Conservation (phyloP, 2,797 vertebrate species). For the Sebastes diaconus region DNA sequence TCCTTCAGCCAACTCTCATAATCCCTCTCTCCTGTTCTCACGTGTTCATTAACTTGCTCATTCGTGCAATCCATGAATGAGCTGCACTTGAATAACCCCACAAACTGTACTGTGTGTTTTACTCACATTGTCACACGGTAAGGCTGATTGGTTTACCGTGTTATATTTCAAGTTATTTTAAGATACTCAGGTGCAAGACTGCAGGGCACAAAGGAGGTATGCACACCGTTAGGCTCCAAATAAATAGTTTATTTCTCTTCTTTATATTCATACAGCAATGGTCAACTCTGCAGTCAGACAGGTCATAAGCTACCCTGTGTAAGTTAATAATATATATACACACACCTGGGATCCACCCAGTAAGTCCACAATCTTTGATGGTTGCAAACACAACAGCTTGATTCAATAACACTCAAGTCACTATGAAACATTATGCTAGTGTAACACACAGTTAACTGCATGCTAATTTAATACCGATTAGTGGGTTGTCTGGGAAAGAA, state of each 20-base stretch:
- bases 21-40: constrained; percentile 30
- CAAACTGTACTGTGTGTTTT: background rate
- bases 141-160: background rate
- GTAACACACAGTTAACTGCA: background rate
- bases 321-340: background rate
- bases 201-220: background rate
- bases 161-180: background rate
- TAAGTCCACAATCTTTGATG: background rate
- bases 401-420: background rate
- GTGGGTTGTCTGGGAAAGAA: background rate
- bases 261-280: background rate
- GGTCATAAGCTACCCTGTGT: background rate
- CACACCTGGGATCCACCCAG: background rate
- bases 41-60: constrained; percentile 11
- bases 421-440: background rate
- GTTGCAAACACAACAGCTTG: background rate
- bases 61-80: constrained; percentile 43
- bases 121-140: background rate
- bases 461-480: background rate
- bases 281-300: background rate
- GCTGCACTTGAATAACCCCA: constrained; percentile 9
- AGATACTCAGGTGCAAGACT: background rate
- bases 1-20: constrained; percentile 20
- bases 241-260: background rate
- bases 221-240: background rate